A percentile compares a stretch with the other conserved stretches of the same genome.
Evolutionary conservation across 1,140 invertebrate species (phyloP).

Genomic region (Dinothrombium tinctorium): DNA sequence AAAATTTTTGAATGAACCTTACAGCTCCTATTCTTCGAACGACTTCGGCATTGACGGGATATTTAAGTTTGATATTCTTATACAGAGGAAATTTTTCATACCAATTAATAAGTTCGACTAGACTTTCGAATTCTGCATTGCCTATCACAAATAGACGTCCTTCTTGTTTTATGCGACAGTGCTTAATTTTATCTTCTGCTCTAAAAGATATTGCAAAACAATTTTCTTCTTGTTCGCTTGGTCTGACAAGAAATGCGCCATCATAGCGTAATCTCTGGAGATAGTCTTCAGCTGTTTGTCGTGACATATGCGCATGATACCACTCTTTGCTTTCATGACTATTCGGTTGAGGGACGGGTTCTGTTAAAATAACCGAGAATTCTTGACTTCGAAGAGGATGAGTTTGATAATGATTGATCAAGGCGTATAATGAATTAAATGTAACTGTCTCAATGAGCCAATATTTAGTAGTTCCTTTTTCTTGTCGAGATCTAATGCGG

Average conservation of each 20-base stretch:
- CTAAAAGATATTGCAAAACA: conserved; percentile 77
- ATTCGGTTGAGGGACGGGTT: conserved; percentile 80
- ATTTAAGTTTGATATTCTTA: conserved; percentile 57
- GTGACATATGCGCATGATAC: conserved; percentile 58
- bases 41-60: conserved; percentile 57
- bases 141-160: conserved; percentile 72
- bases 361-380: conserved; percentile 58
- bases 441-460: conserved; percentile 65
- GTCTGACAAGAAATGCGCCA: conserved; percentile 73
- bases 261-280: conserved; percentile 52
- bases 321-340: conserved; percentile 77
- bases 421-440: conserved; percentile 74
- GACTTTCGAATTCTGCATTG: conserved; percentile 66
- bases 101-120: conserved; percentile 72
- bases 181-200: conserved; percentile 61
- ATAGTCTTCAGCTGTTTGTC: conserved; percentile 60
- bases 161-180: conserved; percentile 75
- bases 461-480: conserved; percentile 64
- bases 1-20: background rate
- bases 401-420: conserved; percentile 71
- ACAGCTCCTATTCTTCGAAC: background rate
- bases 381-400: conserved; percentile 65
- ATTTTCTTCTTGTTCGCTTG: conserved; percentile 54
- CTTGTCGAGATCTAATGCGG: conserved; percentile 62
- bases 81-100: conserved; percentile 76